These are phyloP conservation scores for Euplagia quadripunctaria DNA, from an alignment of 2,888 invertebrate genomes.

Conservation along the genomic window DNA sequence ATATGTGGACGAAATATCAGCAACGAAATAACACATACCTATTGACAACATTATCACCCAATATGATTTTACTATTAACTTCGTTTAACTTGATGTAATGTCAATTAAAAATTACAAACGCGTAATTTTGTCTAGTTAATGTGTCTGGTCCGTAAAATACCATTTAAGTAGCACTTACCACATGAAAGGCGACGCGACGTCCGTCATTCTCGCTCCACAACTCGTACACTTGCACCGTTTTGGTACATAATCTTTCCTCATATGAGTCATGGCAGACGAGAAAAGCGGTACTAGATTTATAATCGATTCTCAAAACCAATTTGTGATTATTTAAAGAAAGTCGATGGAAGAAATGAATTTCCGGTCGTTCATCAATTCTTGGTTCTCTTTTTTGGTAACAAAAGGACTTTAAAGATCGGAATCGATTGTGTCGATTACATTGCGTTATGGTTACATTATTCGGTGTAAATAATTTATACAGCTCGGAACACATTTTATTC, in stretches of 20 bases:
- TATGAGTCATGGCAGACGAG: constrained; percentile 42
- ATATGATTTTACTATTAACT: background rate
- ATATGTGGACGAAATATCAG: background rate
- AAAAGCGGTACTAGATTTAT: constrained; percentile 37
- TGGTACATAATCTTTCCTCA: constrained; percentile 28
- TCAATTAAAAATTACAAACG: background rate
- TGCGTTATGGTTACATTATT: background rate
- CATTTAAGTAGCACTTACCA: background rate
- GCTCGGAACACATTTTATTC: background rate
- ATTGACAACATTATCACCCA: background rate
- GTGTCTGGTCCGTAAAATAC: background rate
- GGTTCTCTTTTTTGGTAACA: constrained; percentile 1
- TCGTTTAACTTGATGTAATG: background rate
- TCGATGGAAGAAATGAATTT: constrained; percentile 31
- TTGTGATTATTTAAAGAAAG: constrained; percentile 47
- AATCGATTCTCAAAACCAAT: constrained; percentile 44
- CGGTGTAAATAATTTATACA: background rate
- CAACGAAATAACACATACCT: background rate
- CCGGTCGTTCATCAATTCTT: constrained; percentile 36
- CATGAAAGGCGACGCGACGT: background rate
- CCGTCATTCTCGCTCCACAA: constrained; percentile 5
- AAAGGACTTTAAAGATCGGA: background rate
- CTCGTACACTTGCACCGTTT: background rate
- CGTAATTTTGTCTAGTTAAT: background rate
- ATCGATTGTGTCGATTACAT: background rate